phyloP scores from a whole-genome alignment of 1,140 invertebrate genomes.

The Apis dorsata region DNA sequence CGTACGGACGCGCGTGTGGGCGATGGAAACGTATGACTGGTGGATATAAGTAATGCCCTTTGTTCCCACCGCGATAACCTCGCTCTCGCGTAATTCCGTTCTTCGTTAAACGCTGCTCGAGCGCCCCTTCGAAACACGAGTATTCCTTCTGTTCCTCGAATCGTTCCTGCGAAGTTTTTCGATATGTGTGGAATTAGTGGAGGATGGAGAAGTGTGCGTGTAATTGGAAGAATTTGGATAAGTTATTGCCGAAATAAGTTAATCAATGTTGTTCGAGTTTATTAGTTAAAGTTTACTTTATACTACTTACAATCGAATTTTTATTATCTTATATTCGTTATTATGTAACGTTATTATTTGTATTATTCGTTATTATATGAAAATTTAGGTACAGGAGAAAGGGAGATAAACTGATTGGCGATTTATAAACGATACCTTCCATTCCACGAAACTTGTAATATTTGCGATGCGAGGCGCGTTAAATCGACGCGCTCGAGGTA shows the following conservation, averaged over 20 bases:
- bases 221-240: too few species aligned
- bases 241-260: too few species aligned
- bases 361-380: too few species aligned
- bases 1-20: conserved; percentile 56
- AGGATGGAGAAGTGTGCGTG: not conserved
- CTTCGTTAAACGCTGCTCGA: conserved; percentile 18
- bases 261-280: too few species aligned
- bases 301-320: too few species aligned
- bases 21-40: conserved; percentile 49
- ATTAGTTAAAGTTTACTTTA: too few species aligned
- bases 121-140: too few species aligned
- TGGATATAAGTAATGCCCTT: conserved; percentile 59
- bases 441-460: not conserved
- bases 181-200: not conserved
- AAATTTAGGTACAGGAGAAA: too few species aligned
- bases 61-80: conserved; percentile 45
- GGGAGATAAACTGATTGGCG: not conserved
- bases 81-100: not conserved
- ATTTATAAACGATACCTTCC: too few species aligned
- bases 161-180: not conserved
- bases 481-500: not conserved
- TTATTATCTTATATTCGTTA: too few species aligned
- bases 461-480: not conserved
- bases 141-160: too few species aligned
- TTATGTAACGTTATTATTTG: too few species aligned